Base-by-base conservation (phyloP, 2,113 vertebrate species). In the Rutilus rutilus region DNA sequence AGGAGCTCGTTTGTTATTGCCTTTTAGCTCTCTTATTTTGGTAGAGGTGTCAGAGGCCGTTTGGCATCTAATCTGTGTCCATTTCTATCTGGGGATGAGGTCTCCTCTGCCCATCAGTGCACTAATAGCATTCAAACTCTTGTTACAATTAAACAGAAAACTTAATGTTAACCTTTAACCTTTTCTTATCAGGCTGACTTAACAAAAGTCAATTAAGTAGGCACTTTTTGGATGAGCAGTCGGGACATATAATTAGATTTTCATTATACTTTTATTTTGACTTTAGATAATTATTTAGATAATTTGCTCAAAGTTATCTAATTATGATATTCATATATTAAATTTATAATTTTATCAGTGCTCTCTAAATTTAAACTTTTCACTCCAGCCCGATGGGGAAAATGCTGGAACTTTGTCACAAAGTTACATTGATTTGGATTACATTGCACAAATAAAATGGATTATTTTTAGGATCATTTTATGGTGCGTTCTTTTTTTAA, bases 21-120 rank as follows among this genome's bases (percentile, higher is more conserved):
- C 30, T 71, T 77, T 65, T 76, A 54, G 59, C 73, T 86, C 85
- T 17, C 36, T 79, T 54, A 52, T 84, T 84, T 84, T 59, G 82
- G 4, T 84, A 54, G 30, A 30, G 50, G 81, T 47, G 75, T 67
- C 36, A 57, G 11, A 62, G 71, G 39, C 52, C 36, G 33, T 21
- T 79, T 36, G 50, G 6, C 30, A n/a, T 11, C 45, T 81, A 76
- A 81, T 84, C 86, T 84, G 33, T 30, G 33, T 33, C 33, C 36
- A 2, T 33, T 17, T 27, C 52, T 5, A 19, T 69, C 75, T 57
- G 33, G 67, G 64, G 17, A 19, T 71, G 45, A 45, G 42, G 64
- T 50, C 82, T 60, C 36, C 12, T 30, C 65, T 69, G 23, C 67
- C 27, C 78, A 69, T 74, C 21, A 0, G 12, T 6, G 25, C 30